These are phyloP conservation scores for Sitophilus oryzae DNA, from an alignment of 1,140 invertebrate species.

Conservation along the genomic window DNA sequence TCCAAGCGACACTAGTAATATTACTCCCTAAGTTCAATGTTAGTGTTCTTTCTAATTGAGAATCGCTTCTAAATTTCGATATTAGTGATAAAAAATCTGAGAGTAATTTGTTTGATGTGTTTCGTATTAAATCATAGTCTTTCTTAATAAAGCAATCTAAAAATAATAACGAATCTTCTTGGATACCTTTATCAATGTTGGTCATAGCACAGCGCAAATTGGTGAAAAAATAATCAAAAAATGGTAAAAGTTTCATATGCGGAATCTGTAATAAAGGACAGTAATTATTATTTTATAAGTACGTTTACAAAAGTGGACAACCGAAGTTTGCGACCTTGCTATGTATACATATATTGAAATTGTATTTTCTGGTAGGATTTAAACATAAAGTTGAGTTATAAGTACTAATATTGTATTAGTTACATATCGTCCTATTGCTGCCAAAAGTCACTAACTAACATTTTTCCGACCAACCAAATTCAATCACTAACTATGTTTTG, in stretches of 20 bases:
- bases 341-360: too few relatives aligned
- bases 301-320: too few relatives aligned
- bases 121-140: conserved; percentile 55
- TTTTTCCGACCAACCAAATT: too few relatives aligned
- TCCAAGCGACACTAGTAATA: conserved; percentile 66
- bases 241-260: conserved; percentile 52
- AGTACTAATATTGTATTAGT: too few relatives aligned
- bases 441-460: too few relatives aligned
- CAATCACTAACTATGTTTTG: too few relatives aligned
- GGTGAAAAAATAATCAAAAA: conserved; percentile 66
- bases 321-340: too few relatives aligned
- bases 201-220: conserved; percentile 83
- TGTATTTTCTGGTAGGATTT: too few relatives aligned
- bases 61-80: conserved; percentile 58
- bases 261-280: conserved; percentile 41
- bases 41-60: conserved; percentile 55
- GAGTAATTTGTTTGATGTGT: conserved; percentile 62
- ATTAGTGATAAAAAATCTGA: conserved; percentile 76
- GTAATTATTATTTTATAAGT: too few relatives aligned
- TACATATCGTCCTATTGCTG: too few relatives aligned
- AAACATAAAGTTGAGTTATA: too few relatives aligned
- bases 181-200: conserved; percentile 70
- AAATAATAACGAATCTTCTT: conserved; percentile 73
- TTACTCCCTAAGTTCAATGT: conserved; percentile 59
- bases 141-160: conserved; percentile 64